phyloP scores from a whole-genome alignment of 2,888 invertebrate species.

The Brachyopa scutellaris region DNA sequence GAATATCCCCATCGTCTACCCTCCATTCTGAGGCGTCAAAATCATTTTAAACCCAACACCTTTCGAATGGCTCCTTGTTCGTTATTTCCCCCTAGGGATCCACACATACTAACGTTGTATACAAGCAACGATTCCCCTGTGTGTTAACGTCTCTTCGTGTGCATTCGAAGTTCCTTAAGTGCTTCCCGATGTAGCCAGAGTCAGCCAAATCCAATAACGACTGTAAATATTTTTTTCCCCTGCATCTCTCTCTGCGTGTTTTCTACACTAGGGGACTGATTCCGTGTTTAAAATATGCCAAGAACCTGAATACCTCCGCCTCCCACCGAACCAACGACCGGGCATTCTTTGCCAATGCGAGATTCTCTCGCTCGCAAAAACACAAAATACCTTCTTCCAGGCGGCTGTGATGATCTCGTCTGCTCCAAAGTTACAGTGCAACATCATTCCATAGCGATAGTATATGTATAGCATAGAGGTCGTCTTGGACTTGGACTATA shows the following conservation, averaged over 20 bases:
- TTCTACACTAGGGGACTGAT: slow-evolving; percentile 35
- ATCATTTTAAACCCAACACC: slow-evolving; percentile 73
- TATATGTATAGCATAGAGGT: no score
- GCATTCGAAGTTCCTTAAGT: slow-evolving; percentile 57
- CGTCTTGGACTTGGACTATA: slow-evolving; percentile 48
- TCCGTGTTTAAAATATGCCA: slow-evolving; percentile 66
- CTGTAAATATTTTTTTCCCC: slow-evolving; percentile 25
- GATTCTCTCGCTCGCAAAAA: slow-evolving; percentile 61
- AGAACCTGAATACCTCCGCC: slow-evolving; percentile 61
- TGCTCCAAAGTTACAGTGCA: slow-evolving; percentile 56
- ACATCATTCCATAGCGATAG: slow-evolving; percentile 63
- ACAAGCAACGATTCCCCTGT: slow-evolving; percentile 51
- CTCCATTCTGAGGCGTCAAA: slow-evolving; percentile 67
- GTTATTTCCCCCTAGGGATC: slow-evolving; percentile 57
- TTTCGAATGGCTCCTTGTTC: slow-evolving; percentile 60
- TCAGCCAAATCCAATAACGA: slow-evolving; percentile 53
- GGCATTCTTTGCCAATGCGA: slow-evolving; percentile 65
- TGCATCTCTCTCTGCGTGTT: background rate
- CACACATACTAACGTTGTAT: slow-evolving; percentile 17
- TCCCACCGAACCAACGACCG: slow-evolving; percentile 9
- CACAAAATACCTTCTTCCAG: slow-evolving; percentile 64
- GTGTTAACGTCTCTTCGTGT: slow-evolving; percentile 52
- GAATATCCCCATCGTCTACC: no score
- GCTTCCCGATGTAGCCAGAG: slow-evolving; percentile 46
- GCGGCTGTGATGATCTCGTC: slow-evolving; percentile 61